phyloP scores from a whole-genome alignment of 2,888 invertebrate genomes.

The Marronus borbonicus region DNA sequence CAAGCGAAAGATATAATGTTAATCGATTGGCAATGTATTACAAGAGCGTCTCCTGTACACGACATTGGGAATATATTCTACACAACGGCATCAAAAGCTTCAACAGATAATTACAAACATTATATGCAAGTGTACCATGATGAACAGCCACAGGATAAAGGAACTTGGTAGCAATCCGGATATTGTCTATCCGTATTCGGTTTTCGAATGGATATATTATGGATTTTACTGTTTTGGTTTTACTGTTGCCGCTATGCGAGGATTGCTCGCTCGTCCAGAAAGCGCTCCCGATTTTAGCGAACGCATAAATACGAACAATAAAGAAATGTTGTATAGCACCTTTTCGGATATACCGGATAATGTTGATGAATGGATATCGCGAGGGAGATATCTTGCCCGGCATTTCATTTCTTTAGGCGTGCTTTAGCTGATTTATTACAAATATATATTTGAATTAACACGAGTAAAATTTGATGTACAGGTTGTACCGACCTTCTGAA shows the following conservation, averaged over 20 bases:
- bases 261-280: not conserved
- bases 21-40: constrained; percentile 31
- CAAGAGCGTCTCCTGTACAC: constrained; percentile 12
- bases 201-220: constrained; percentile 15
- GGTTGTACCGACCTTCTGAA: no score
- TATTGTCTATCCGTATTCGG: constrained; percentile 10
- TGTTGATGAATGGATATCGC: constrained; percentile 3
- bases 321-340: not conserved
- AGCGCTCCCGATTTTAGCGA: not conserved
- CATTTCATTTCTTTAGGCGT: constrained; percentile 9
- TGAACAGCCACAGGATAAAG: constrained; percentile 12
- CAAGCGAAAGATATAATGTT: constrained; percentile 12
- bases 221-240: constrained; percentile 9
- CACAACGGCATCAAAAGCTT: constrained; percentile 6
- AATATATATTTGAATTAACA: no score
- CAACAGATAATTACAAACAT: constrained; percentile 10
- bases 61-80: constrained; percentile 20
- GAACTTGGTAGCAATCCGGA: constrained; percentile 36
- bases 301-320: not conserved
- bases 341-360: not conserved
- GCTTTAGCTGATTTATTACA: not conserved
- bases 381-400: constrained; percentile 2
- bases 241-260: not conserved
- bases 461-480: no score
- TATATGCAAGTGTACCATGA: constrained; percentile 18